These are phyloP conservation scores for Euphydryas editha DNA, from an alignment of 2,888 invertebrate genomes.

Conservation along the genomic window DNA sequence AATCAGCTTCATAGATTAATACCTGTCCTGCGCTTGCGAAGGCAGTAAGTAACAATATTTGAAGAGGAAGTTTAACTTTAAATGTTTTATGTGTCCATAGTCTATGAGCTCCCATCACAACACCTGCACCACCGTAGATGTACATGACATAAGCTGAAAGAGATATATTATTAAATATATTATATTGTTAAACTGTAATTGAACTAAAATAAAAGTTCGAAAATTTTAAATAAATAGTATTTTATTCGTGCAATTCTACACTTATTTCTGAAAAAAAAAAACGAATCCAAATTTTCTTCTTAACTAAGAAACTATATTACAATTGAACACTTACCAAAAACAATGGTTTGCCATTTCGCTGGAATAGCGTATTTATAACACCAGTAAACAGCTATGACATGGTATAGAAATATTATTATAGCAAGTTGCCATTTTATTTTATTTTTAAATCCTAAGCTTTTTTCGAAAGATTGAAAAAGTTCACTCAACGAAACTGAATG, in stretches of 20 bases:
- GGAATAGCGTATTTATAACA: conserved; percentile 69
- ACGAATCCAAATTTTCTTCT: no score
- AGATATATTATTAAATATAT: conserved; percentile 11
- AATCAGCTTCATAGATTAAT: conserved; percentile 31
- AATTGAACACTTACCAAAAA: conserved; percentile 60
- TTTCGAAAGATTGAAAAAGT: conserved; percentile 64
- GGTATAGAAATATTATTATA: conserved; percentile 65
- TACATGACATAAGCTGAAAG: conserved; percentile 83
- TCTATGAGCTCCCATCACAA: conserved; percentile 89
- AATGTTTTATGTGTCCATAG: conserved; percentile 88
- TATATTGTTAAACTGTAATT: no score
- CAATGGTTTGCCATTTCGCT: conserved; percentile 71
- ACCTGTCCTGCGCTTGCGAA: conserved; percentile 88
- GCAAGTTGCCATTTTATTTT: conserved; percentile 74
- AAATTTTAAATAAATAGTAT: no score
- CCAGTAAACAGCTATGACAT: conserved; percentile 70
- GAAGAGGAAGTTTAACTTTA: conserved; percentile 85
- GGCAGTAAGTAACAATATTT: conserved; percentile 83
- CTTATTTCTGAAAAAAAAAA: no score
- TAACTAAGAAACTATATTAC: no score
- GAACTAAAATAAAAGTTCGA: no score
- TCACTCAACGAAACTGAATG: conserved; percentile 52
- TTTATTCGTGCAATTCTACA: no score
- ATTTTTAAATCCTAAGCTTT: conserved; percentile 71
- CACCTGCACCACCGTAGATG: conserved; percentile 85